These are phyloP conservation scores for Ellobium chinense DNA, from an alignment of 2,888 invertebrate genomes.

Conservation along the genomic window DNA sequence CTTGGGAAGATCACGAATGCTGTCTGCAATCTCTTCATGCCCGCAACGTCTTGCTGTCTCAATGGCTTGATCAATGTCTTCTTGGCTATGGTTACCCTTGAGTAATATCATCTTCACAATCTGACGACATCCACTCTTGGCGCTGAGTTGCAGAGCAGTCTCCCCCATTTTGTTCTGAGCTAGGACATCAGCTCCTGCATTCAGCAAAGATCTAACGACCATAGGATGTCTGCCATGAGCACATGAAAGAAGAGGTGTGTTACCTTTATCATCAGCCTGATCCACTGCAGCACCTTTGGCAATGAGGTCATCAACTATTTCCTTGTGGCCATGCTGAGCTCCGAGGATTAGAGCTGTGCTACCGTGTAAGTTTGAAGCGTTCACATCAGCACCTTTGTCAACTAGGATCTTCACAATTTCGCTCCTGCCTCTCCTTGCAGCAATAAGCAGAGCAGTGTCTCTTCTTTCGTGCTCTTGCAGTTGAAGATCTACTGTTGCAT, in stretches of 20 bases:
- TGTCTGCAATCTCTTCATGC: neutral
- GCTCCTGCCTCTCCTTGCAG: slow-evolving; percentile 14
- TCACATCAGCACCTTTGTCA: neutral
- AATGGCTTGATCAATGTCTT: neutral
- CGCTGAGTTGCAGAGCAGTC: slow-evolving; percentile 15
- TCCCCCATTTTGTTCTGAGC: neutral
- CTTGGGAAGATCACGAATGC: too few species aligned
- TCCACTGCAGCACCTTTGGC: neutral
- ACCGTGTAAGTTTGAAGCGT: neutral
- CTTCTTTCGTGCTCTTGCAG: slow-evolving; percentile 15
- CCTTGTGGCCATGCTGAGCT: neutral
- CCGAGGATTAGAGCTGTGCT: slow-evolving; percentile 31
- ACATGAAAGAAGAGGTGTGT: slow-evolving; percentile 17
- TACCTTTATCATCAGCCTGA: slow-evolving; percentile 15
- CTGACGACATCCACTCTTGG: slow-evolving; percentile 9
- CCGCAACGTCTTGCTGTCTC: neutral
- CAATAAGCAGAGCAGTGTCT: slow-evolving; percentile 28
- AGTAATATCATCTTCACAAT: neutral
- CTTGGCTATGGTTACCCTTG: neutral
- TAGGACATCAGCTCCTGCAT: slow-evolving; percentile 7
- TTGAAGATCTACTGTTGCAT: neutral
- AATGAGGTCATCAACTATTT: slow-evolving; percentile 1
- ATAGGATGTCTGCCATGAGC: neutral
- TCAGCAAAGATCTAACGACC: neutral
- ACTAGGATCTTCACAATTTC: slow-evolving; percentile 7